A percentile compares a stretch with the other conserved stretches of the same genome.
Evolutionary conservation across 1,140 invertebrate genomes (phyloP).

Genomic region (Drosophila arawakana): DNA sequence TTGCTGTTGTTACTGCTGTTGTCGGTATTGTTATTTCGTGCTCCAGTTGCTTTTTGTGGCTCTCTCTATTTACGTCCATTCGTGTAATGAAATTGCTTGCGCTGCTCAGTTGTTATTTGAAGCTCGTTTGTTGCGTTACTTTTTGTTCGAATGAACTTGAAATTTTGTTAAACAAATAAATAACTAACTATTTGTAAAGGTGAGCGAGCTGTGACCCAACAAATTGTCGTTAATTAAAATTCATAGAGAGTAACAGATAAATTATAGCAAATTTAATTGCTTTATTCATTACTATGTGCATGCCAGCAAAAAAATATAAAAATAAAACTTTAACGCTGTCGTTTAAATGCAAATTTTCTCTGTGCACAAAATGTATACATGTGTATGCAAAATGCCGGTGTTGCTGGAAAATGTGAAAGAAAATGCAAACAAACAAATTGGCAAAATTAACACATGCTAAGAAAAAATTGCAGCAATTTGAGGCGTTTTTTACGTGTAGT

Average conservation of each 20-base stretch:
- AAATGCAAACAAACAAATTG: conserved; percentile 35
- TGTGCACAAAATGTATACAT: conserved; percentile 8
- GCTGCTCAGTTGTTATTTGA: conserved; percentile 77
- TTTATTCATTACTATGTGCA: conserved; percentile 17
- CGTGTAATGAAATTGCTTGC: conserved; percentile 69
- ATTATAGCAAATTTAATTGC: conserved; percentile 14
- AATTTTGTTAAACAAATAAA: conserved; percentile 47
- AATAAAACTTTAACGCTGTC: background rate
- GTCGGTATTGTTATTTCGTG: conserved; percentile 53
- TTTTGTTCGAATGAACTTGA: conserved; percentile 73
- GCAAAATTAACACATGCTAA: conserved; percentile 27
- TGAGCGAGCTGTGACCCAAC: conserved; percentile 34
- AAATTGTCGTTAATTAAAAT: conserved; percentile 47
- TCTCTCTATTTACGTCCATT: conserved; percentile 47
- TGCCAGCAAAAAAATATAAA: background rate
- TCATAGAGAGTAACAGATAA: conserved; percentile 9
- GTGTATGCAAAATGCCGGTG: conserved; percentile 1
- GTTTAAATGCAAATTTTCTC: conserved; percentile 17
- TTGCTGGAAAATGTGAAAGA: background rate
- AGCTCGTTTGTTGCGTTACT: conserved; percentile 78
- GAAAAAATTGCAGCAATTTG: conserved; percentile 18
- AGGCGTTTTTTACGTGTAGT: background rate
- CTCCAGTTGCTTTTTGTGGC: conserved; percentile 56
- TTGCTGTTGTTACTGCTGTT: conserved; percentile 13
- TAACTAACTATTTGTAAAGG: conserved; percentile 22